Evolutionary conservation across 2,888 invertebrate species (phyloP).

Genomic region (Scrobipalpa costella): DNA sequence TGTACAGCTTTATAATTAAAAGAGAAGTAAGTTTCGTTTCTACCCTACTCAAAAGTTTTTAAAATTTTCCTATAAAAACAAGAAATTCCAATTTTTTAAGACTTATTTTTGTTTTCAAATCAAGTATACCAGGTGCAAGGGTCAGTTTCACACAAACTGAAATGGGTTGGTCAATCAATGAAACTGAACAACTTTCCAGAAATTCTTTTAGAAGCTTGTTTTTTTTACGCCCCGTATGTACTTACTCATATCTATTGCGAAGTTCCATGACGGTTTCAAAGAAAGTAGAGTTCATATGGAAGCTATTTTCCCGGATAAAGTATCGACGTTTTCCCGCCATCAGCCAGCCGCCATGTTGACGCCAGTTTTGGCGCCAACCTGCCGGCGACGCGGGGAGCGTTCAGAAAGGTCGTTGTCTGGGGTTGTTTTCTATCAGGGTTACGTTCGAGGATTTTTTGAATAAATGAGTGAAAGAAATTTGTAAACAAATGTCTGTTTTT

Average conservation of each 20-base stretch:
- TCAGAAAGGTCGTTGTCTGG: conserved; percentile 55
- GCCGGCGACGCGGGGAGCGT: conserved; percentile 51
- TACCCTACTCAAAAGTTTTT: no score
- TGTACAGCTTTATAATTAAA: neutral
- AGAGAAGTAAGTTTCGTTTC: no score
- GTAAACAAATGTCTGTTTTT: neutral
- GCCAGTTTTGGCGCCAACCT: conserved; percentile 70
- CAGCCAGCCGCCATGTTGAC: conserved; percentile 63
- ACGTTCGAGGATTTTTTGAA: conserved; percentile 3
- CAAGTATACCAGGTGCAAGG: no score
- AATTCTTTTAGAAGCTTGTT: no score
- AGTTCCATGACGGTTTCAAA: neutral
- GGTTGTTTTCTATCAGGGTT: conserved; percentile 23
- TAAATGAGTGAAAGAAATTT: conserved; percentile 4
- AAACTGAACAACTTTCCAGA: no score
- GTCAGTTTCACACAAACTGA: no score
- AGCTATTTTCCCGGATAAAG: neutral
- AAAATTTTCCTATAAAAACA: no score
- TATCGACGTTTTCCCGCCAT: conserved; percentile 50
- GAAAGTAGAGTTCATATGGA: conserved; percentile 1
- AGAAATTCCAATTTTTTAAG: no score
- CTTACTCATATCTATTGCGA: neutral
- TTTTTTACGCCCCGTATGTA: neutral
- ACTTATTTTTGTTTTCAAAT: no score
- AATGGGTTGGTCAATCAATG: no score